Evolutionary conservation across 2,888 invertebrate species (phyloP), one percentile per base, ranked within the genome.

Genomic region (Nomada ruficornis): DNA sequence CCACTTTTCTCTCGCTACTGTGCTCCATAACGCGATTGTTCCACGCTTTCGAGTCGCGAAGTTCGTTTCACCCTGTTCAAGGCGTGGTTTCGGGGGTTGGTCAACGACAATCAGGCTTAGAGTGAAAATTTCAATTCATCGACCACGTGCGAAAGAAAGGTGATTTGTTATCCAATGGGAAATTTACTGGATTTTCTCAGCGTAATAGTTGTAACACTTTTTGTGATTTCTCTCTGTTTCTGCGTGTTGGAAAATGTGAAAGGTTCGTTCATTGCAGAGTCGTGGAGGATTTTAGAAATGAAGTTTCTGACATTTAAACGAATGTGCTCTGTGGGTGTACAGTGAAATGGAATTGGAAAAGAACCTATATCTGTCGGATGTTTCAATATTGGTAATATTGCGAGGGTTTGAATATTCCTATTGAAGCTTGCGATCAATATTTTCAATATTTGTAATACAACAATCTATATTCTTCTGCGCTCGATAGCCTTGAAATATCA

Each of bases 1-100:
- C 54, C 23, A 36, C 23, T 70, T 67, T n/a, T 11, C 50, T 65
- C 65, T 64, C 26, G 42, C 42, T 9, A 62, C 69, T 20, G 13
- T 65, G 54, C 44, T 65, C 55, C 13, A 13, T 59, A 13, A 36
- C 29, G 18, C 15, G 47, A 36, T 50, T 18, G 13, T 65, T 10
- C 44, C 50, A 65, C 26, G 69, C 9, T 59, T 70, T 20, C 29
- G 29, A 29, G 29, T 60, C 50, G 44, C 57, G 29, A 47, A 2
- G 23, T 44, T n/a, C 26, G 20, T 20, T 23, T n/a, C n/a, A 36
- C 60, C 50, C 60, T 71, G 70, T 50, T 20, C 60, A 11, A 13
- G 50, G 23, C 23, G 15, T 26, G 29, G 57, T 36, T 54, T n/a
- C n/a, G n/a, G 2, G n/a, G 15, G 42, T 1, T 36, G 42, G 55